Evolutionary conservation across 2,797 vertebrate genomes (phyloP).

Genomic region (Spizella passerina): DNA sequence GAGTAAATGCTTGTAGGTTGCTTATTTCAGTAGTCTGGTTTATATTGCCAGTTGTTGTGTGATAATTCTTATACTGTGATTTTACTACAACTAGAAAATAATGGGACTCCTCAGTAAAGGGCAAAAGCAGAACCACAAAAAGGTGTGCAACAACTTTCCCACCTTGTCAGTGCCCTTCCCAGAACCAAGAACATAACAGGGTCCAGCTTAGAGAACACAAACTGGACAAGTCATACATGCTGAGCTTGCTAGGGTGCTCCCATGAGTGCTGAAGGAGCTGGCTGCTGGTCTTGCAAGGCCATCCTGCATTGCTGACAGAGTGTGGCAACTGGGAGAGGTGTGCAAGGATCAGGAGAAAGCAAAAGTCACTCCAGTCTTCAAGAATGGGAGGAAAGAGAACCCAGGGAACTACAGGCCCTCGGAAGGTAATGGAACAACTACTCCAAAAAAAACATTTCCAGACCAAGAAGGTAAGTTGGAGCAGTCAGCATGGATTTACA

Average conservation of each 20-base stretch:
- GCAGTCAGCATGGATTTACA: background rate
- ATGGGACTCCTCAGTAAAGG: background rate
- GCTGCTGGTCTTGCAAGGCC: background rate
- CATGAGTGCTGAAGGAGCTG: background rate
- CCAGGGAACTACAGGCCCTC: fast-evolving
- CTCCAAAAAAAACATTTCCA: background rate
- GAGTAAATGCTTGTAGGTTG: background rate
- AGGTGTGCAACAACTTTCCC: fast-evolving
- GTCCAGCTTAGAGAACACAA: background rate
- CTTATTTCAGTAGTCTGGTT: background rate
- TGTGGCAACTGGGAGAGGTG: background rate
- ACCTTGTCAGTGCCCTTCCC: background rate
- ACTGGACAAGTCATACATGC: fast-evolving
- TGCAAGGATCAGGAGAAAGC: background rate
- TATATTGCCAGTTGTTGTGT: background rate
- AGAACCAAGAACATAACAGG: fast-evolving
- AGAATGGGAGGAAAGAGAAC: background rate
- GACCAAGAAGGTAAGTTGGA: background rate
- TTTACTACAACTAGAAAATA: background rate
- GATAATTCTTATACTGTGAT: background rate
- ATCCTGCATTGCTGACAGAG: background rate
- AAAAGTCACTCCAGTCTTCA: background rate
- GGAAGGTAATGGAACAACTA: background rate
- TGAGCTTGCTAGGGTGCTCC: background rate
- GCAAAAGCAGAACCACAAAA: background rate